These are phyloP conservation scores for Mastomys coucha DNA, from an alignment of 2,113 vertebrate species.

Conservation along the genomic window DNA sequence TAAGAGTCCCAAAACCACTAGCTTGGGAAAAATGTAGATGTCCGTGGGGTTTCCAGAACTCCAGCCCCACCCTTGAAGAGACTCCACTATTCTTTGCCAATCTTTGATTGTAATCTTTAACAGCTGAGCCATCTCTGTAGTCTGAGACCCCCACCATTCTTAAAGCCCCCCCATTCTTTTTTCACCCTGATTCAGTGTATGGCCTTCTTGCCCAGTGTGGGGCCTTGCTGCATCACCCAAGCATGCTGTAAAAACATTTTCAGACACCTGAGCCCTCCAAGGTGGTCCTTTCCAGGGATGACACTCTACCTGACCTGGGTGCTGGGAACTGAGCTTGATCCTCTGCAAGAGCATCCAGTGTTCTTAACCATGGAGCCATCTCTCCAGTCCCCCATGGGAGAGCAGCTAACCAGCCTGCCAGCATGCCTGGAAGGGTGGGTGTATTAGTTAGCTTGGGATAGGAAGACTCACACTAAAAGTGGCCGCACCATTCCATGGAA, in stretches of 20 bases:
- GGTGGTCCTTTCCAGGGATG: neutral
- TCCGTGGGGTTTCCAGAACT: neutral
- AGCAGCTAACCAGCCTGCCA: neutral
- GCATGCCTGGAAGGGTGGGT: neutral
- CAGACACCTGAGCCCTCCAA: neutral
- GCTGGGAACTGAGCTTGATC: neutral
- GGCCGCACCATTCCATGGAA: neutral
- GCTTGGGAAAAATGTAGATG: neutral
- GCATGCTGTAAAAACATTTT: too few relatives aligned
- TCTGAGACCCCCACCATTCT: neutral
- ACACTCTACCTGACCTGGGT: neutral
- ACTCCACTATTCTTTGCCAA: neutral
- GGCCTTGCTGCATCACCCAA: too few relatives aligned
- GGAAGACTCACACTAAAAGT: neutral
- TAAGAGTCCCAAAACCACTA: neutral
- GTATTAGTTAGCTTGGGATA: neutral
- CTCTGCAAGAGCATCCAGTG: neutral
- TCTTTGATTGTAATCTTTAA: neutral
- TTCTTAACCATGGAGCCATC: neutral
- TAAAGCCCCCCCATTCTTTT: neutral
- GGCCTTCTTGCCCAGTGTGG: too few relatives aligned
- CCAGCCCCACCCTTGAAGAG: neutral
- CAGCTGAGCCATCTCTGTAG: neutral
- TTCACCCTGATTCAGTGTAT: neutral
- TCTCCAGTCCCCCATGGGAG: neutral